Base-by-base conservation (phyloP, 1,140 invertebrate species). In the Drosophila ironensis region DNA sequence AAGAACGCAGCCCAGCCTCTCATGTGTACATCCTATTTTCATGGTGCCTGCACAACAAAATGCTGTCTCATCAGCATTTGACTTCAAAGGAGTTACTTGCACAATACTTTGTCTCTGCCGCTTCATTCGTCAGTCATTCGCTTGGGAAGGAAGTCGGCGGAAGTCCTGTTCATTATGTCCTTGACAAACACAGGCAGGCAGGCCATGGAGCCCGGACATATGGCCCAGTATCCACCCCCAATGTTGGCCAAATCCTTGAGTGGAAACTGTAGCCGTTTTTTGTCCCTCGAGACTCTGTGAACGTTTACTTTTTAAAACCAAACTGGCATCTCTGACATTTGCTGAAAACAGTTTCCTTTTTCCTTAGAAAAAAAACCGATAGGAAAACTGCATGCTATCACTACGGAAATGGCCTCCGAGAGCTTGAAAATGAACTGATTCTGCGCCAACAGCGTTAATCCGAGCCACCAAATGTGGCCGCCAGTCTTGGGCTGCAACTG, bases 31-130 rank as follows among this genome's bases (percentile, higher is more conserved):
- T 76, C 72, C 54, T 66, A 71, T 70, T 84, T 69, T 72, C 50
- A 59, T 40, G 63, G 46, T 82, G 53, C 74, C 78, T 70, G 77
- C 48, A 63, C 68, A 84, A 70, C 51, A 73, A 84, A 70, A 73
- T 40, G 78, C 78, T 86, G 78, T 73, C 78, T 82, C 78, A 82
- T 82, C 30, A 33, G 30, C 73, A 74, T 84, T 66, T 70, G 78
- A 82, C 78, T 82, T 82, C 78, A 82, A 82, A 82, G 78, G 52
- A 84, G 57, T 84, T 78, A 84, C 84, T 82, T 57, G 63, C 78
- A 73, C 78, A 82, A 78, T 73, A 69, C 63, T 61, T 71, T 61
- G 25, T 9, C 45, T 22, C 20, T 9, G 28, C 11, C 28, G 12
- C 38, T 16, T 8, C 51, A 14, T 44, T 44, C 25, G 24, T 33